phyloP scores from a whole-genome alignment of 2,113 vertebrate genomes.

The Silurus glanis region DNA sequence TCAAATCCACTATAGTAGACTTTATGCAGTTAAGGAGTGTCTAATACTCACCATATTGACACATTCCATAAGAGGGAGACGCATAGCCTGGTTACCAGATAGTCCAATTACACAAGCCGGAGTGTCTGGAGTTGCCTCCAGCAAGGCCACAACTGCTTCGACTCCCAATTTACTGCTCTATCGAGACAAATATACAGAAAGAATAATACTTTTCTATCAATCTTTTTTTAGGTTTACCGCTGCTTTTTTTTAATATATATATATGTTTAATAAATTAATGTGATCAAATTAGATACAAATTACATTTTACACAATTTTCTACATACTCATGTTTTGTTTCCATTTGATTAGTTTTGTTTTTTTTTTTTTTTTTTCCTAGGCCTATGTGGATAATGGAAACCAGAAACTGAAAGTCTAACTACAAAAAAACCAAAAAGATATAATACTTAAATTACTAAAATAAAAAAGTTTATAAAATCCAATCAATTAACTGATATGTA shows the following conservation, averaged over 20 bases:
- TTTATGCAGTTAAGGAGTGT: neutral
- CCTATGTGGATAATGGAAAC: neutral
- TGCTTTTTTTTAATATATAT: neutral
- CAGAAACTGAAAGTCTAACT: neutral
- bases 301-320: neutral
- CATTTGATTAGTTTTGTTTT: neutral
- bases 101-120: conserved; percentile 92
- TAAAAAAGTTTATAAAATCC: too few species aligned
- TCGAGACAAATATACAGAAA: conserved; percentile 7
- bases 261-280: neutral
- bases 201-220: neutral
- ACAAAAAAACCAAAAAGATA: neutral
- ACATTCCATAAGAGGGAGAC: conserved; percentile 94
- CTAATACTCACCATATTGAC: conserved; percentile 85
- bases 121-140: conserved; percentile 89
- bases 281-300: neutral
- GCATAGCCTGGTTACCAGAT: conserved; percentile 90
- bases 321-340: neutral
- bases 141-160: conserved; percentile 89
- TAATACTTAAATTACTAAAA: neutral
- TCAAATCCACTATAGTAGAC: neutral
- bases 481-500: neutral
- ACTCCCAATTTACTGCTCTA: conserved; percentile 94
- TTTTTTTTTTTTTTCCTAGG: neutral
- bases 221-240: neutral